These are phyloP conservation scores for Pseudotriccus pelzelni DNA, from an alignment of 2,797 vertebrate species.

Conservation along the genomic window DNA sequence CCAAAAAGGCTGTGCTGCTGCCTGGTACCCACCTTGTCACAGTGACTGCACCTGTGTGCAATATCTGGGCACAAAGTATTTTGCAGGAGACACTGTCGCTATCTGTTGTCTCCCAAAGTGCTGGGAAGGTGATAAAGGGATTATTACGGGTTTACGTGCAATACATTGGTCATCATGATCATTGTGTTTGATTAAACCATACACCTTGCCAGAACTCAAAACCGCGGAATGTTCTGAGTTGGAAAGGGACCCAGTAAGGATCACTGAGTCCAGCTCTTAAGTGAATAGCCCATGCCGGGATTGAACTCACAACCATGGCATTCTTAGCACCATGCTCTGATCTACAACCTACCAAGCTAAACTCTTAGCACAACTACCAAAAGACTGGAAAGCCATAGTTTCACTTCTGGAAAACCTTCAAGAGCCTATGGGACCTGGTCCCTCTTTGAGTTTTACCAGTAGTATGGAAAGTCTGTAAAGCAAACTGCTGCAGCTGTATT, in stretches of 20 bases:
- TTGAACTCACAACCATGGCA: neutral
- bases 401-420: neutral
- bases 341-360: neutral
- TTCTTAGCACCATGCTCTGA: too few relatives aligned
- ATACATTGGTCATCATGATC: neutral
- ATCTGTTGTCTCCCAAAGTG: neutral
- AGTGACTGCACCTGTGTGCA: rapidly evolving
- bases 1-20: neutral
- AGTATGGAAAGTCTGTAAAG: neutral
- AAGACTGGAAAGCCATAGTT: neutral
- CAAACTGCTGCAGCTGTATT: neutral
- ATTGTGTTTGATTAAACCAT: neutral
- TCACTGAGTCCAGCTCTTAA: neutral
- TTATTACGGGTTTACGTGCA: neutral
- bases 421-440: neutral
- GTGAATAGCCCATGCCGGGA: neutral
- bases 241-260: neutral
- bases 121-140: neutral
- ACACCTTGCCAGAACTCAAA: neutral
- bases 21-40: neutral
- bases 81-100: neutral
- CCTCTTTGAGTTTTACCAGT: neutral
- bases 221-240: neutral
- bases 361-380: neutral
- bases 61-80: neutral